These are phyloP conservation scores for Cylloceria caligata DNA, from an alignment of 2,888 invertebrate genomes.

Conservation along the genomic window DNA sequence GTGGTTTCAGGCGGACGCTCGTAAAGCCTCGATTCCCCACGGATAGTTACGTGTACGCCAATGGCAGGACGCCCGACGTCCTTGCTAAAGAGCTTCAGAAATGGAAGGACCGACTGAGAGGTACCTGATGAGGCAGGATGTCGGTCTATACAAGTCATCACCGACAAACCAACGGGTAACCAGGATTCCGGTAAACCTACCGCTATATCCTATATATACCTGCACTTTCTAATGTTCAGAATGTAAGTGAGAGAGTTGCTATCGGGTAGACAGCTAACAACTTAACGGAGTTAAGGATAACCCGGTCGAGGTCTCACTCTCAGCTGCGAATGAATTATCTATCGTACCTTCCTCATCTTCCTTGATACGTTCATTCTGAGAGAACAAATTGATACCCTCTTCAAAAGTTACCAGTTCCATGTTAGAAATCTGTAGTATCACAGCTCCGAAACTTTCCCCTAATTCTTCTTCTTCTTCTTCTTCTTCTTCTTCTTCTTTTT, in stretches of 20 bases:
- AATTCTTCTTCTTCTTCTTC: conserved; percentile 6
- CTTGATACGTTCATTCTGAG: not conserved
- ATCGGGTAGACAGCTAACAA: conserved; percentile 17
- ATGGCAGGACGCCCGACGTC: conserved; percentile 19
- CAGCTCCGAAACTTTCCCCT: not conserved
- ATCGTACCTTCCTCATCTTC: conserved; percentile 1
- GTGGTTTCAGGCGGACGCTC: conserved; percentile 62
- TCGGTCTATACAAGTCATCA: conserved; percentile 7
- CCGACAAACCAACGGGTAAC: conserved; percentile 40
- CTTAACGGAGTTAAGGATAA: conserved; percentile 41
- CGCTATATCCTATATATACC: conserved; percentile 8
- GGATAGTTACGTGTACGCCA: conserved; percentile 17
- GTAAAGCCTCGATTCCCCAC: conserved; percentile 21
- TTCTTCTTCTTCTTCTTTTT: conserved; percentile 1
- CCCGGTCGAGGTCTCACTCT: conserved; percentile 7
- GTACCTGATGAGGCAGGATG: conserved; percentile 4
- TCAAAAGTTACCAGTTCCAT: not conserved
- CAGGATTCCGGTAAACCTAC: conserved; percentile 15
- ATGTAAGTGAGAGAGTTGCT: conserved; percentile 28
- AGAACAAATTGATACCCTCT: conserved; percentile 7
- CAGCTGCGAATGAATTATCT: conserved; percentile 22
- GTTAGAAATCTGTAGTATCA: not conserved
- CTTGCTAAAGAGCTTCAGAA: conserved; percentile 27
- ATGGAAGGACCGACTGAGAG: not conserved
- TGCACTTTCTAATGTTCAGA: conserved; percentile 15